phyloP scores from a whole-genome alignment of 2,113 vertebrate species.

The Sebastes schlegelii region DNA sequence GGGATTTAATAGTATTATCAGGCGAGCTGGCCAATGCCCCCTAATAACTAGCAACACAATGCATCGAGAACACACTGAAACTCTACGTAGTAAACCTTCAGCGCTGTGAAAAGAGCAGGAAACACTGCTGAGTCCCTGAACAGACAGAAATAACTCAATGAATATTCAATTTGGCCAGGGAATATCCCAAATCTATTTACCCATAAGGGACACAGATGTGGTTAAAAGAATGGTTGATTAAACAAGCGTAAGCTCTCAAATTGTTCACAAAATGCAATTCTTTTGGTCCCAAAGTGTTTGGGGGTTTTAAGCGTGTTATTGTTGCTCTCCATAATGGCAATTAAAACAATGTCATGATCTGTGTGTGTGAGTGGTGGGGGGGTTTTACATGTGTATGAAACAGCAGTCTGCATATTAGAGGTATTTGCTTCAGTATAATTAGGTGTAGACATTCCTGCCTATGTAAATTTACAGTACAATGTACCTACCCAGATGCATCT shows the following conservation, averaged over 20 bases:
- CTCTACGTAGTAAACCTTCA: slow-evolving; percentile 9
- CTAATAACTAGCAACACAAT: slow-evolving; percentile 46
- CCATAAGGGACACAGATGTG: slow-evolving; percentile 46
- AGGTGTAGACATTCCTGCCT: background rate
- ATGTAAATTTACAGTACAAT: background rate
- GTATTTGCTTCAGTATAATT: background rate
- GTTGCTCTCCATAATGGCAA: slow-evolving; percentile 27
- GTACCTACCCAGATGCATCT: background rate
- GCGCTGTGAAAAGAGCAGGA: background rate
- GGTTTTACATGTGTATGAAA: background rate
- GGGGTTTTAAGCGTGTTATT: slow-evolving; percentile 15
- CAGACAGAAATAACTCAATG: slow-evolving; percentile 45
- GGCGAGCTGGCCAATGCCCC: slow-evolving; percentile 33
- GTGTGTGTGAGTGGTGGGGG: background rate
- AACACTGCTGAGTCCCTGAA: slow-evolving; percentile 2
- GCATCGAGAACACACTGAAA: slow-evolving; percentile 6
- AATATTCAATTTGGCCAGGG: slow-evolving; percentile 52
- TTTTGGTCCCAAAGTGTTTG: slow-evolving; percentile 20
- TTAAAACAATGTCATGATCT: slow-evolving; percentile 12
- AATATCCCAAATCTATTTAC: slow-evolving; percentile 40
- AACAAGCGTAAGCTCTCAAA: slow-evolving; percentile 15
- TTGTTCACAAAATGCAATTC: slow-evolving; percentile 26
- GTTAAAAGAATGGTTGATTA: slow-evolving; percentile 45
- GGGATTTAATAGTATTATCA: slow-evolving; percentile 61
- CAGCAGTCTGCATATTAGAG: background rate